Evolutionary conservation across 2,888 invertebrate species (phyloP).

Genomic region (Anticlea derivata): DNA sequence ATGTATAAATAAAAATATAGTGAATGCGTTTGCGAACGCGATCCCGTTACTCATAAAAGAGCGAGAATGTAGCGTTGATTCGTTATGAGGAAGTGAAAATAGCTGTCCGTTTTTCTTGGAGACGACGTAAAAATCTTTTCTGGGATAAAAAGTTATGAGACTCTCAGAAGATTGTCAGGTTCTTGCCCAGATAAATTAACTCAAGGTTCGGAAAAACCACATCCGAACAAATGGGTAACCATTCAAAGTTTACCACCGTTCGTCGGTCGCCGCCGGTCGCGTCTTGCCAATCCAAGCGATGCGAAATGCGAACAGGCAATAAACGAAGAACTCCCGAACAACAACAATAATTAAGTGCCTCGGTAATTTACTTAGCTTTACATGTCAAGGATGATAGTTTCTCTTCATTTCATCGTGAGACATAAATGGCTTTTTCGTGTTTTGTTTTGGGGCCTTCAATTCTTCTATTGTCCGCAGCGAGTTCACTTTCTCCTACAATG

Average conservation of each 20-base stretch:
- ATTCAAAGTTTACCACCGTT: slow-evolving; percentile 22
- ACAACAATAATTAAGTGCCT: slow-evolving; percentile 35
- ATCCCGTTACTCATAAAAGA: slow-evolving; percentile 40
- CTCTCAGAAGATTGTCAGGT: slow-evolving; percentile 1
- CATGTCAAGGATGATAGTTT: slow-evolving; percentile 47
- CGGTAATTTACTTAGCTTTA: slow-evolving; percentile 37
- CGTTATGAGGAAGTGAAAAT: slow-evolving; percentile 17
- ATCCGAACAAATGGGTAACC: slow-evolving; percentile 20
- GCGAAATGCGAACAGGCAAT: slow-evolving; percentile 32
- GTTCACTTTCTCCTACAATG: slow-evolving; percentile 63
- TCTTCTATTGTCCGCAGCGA: slow-evolving; percentile 55
- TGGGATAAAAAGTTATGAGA: neutral
- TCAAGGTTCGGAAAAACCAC: slow-evolving; percentile 10
- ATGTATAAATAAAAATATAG: slow-evolving; percentile 26
- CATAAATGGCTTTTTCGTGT: slow-evolving; percentile 52
- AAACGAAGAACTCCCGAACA: slow-evolving; percentile 34
- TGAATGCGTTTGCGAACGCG: slow-evolving; percentile 41
- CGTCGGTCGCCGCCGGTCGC: neutral
- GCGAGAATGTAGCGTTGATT: slow-evolving; percentile 6
- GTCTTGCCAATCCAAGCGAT: slow-evolving; percentile 18
- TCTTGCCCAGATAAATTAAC: slow-evolving; percentile 4
- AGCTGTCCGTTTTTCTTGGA: neutral
- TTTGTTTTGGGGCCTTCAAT: slow-evolving; percentile 51
- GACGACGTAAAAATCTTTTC: slow-evolving; percentile 3
- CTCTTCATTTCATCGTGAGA: slow-evolving; percentile 41